Base-by-base conservation (phyloP, 2,888 invertebrate genomes). In the Hypercompe scribonia region DNA sequence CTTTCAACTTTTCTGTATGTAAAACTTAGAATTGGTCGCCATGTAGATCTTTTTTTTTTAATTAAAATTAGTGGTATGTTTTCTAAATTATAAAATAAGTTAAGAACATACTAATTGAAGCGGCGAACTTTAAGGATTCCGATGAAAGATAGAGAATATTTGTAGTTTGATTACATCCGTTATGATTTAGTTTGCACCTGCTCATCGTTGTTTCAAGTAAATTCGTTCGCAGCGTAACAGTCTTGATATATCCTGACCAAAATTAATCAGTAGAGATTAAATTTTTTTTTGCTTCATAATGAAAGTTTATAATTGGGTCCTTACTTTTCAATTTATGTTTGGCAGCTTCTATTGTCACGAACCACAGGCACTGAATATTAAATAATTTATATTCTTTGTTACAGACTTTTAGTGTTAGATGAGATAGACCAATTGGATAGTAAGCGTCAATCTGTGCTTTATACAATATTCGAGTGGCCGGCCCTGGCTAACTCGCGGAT, bases 391-490 rank as follows among this genome's bases (percentile, higher is more conserved):
- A 3, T 18, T 28, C 11, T 66, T 63, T 66, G 71, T 93, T 94
- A 33, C 92, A 97, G 97, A 73, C 94, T 99, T 33, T 91, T 99
- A 80, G 97, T 99, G 21, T 90, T 99, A 75, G 99, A 99, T 91
- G 99, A 99, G 96, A 98, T 99, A 76, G 99, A 99, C 91, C 99
- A 99, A 90, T 92, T 99, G 61, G 97, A 98, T 86, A 97, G 97
- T 80, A 97, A 97, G 84, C 96, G 97, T 50, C 99, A 99, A 86
- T 97, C 98, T 0, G 97, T 99, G 4, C 95, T 99, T 11, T 99
- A 99, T 92, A 97, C 98, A 1, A 97, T 99, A 83, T 99, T 99
- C 90, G 98, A 99, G 89, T 99, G 99, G 99, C 98, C 99, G 0
- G 96, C 98, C 0, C 90, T 97, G 71, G 89, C 94, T 0, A 93